Evolutionary conservation across 35 echinoderm and acorn worm genomes (phyloP).

Genomic region (Apostichopus californicus): DNA sequence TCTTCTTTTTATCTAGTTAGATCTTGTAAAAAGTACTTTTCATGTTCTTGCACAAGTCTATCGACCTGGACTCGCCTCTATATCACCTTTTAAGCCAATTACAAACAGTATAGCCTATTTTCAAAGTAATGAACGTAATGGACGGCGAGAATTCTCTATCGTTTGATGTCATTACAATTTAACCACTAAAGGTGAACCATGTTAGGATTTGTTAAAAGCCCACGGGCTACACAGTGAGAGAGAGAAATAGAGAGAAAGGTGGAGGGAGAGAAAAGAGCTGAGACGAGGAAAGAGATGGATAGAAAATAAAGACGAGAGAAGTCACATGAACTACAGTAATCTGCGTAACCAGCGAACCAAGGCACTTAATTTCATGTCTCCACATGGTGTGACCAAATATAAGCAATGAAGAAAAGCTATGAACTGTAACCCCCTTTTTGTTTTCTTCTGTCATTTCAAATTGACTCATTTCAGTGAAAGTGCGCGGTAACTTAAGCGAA

Average conservation of each 20-base stretch:
- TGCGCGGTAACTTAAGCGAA: not conserved
- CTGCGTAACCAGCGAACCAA: not conserved
- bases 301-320: not conserved
- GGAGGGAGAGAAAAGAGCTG: not conserved
- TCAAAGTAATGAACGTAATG: not conserved
- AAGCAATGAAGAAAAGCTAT: no score
- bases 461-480: not conserved
- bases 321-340: not conserved
- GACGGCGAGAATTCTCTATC: not conserved
- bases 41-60: not conserved
- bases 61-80: not conserved
- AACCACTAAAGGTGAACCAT: not conserved
- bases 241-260: not conserved
- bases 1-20: no score
- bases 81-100: constrained; percentile 4
- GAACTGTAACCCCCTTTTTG: no score
- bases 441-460: no score
- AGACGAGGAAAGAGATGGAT: not conserved
- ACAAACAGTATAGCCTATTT: not conserved
- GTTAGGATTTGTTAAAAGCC: not conserved
- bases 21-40: no score
- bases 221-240: not conserved
- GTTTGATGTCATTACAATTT: not conserved
- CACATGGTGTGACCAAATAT: no score
- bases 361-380: no score